Conservation (phyloP, 2,888 invertebrate species). For the Macrophya annulata region DNA sequence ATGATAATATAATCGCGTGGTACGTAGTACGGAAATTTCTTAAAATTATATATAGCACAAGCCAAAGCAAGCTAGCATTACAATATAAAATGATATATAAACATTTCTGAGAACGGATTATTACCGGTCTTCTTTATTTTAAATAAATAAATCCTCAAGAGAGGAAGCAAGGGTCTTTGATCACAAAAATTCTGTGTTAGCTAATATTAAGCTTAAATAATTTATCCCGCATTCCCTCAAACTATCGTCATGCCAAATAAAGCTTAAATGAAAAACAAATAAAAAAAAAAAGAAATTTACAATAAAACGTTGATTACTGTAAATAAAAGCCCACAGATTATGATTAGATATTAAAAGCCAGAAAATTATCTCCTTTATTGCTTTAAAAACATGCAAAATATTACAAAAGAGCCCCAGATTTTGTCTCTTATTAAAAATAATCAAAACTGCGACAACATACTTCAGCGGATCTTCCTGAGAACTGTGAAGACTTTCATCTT, state of each 20-base stretch:
- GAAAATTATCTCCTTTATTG: not conserved
- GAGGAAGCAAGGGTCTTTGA: not conserved
- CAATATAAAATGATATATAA: slow-evolving; percentile 39
- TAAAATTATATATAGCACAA: slow-evolving; percentile 68
- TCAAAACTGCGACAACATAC: slow-evolving; percentile 79
- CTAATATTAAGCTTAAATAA: not conserved
- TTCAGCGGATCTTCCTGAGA: slow-evolving; percentile 89
- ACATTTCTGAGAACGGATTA: not conserved
- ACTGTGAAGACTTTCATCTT: slow-evolving; percentile 89
- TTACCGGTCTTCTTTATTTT: not conserved
- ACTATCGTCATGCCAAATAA: not conserved
- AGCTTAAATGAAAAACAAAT: not conserved
- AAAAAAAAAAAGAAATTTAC: too few relatives aligned
- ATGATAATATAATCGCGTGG: not conserved
- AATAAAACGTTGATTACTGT: not conserved
- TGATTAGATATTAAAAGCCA: not conserved
- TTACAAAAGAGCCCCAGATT: not conserved
- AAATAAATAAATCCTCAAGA: slow-evolving; percentile 7
- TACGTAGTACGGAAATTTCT: slow-evolving; percentile 13
- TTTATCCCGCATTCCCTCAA: too few relatives aligned
- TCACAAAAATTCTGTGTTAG: not conserved
- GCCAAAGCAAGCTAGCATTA: slow-evolving; percentile 74
- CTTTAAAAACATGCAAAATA: not conserved
- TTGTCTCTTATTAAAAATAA: not conserved
- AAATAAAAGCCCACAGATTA: not conserved